These are phyloP conservation scores for Rhagoletis pomonella DNA, from an alignment of 1,140 invertebrate species.

Conservation along the genomic window DNA sequence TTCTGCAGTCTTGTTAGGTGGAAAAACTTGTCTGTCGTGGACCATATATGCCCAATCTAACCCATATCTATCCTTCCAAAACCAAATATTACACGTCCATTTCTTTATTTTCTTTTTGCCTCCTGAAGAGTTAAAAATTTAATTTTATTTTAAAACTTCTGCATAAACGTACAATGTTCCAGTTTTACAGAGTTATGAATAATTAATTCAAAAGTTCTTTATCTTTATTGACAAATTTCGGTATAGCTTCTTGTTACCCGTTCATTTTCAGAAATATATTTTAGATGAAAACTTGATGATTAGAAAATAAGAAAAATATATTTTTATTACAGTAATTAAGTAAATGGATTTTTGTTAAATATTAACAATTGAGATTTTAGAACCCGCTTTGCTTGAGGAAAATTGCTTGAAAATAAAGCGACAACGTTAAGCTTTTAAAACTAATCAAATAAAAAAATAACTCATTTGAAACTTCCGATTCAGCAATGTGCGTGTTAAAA, in stretches of 20 bases:
- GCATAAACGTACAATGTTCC: background rate
- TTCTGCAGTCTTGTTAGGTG: too few species aligned
- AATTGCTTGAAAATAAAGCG: background rate
- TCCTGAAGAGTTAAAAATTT: background rate
- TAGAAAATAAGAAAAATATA: background rate
- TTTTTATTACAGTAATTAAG: background rate
- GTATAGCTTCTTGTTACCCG: background rate
- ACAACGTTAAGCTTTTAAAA: too few species aligned
- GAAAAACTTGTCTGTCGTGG: too few species aligned
- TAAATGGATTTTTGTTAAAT: conserved; percentile 21
- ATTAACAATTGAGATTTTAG: conserved; percentile 19
- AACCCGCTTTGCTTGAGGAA: background rate
- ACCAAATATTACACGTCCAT: too few species aligned
- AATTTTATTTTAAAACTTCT: background rate
- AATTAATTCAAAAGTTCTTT: background rate
- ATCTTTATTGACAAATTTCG: background rate
- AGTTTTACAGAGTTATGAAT: background rate
- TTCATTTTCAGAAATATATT: background rate
- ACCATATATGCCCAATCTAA: too few species aligned
- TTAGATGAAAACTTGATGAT: background rate
- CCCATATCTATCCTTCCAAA: too few species aligned
- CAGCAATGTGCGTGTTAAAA: background rate
- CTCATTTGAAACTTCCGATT: too few species aligned
- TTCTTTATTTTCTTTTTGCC: background rate
- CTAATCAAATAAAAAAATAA: background rate